phyloP scores from a whole-genome alignment of 23 tunicate species.

The Halocynthia aurantium region DNA sequence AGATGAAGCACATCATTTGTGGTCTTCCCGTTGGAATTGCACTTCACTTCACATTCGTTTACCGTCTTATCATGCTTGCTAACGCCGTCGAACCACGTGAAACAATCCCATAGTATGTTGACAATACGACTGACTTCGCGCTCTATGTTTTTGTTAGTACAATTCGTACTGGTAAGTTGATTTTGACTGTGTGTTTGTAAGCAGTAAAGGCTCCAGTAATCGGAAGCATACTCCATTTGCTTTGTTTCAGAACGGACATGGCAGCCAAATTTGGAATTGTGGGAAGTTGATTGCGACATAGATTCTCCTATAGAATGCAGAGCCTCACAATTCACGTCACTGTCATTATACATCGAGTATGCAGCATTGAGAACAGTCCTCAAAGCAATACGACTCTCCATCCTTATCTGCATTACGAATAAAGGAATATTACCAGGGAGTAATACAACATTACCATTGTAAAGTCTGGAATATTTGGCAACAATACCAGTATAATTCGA shows the following conservation, averaged over 20 bases:
- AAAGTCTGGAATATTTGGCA: no score
- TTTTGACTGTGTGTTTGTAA: slow-evolving; percentile 40
- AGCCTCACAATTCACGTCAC: background rate
- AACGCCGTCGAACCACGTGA: no score
- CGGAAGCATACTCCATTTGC: background rate
- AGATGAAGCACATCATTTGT: background rate
- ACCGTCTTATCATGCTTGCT: no score
- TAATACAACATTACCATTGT: no score
- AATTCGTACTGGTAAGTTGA: background rate
- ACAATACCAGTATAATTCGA: no score
- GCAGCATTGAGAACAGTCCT: slow-evolving; percentile 51
- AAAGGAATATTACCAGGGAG: background rate
- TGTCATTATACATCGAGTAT: background rate
- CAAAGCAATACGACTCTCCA: slow-evolving; percentile 29
- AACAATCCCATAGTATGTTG: no score
- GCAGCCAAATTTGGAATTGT: background rate
- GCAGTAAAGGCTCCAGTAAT: slow-evolving; percentile 52
- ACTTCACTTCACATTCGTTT: no score
- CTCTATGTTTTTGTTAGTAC: no score
- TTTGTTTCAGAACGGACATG: background rate
- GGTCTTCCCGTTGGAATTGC: no score
- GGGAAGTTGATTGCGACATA: background rate
- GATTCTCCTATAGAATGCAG: background rate
- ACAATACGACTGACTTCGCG: no score
- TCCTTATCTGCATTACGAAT: slow-evolving; percentile 20